Evolutionary conservation across 2,113 vertebrate genomes (phyloP).

Genomic region (Chiloscyllium plagiosum): DNA sequence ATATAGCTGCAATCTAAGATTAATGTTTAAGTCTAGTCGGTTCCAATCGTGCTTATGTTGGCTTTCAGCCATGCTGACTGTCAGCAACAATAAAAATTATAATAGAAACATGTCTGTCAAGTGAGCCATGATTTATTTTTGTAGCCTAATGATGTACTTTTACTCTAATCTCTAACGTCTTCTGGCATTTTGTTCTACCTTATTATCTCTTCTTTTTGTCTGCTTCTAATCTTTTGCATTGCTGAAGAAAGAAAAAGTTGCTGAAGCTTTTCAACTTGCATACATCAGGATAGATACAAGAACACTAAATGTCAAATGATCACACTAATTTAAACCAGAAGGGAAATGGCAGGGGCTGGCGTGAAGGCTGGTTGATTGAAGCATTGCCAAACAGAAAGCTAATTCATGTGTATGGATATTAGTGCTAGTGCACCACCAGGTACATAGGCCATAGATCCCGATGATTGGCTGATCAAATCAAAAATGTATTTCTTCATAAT

Average conservation of each 20-base stretch:
- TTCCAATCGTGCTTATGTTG: neutral
- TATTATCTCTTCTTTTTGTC: neutral
- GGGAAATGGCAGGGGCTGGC: neutral
- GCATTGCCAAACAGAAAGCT: neutral
- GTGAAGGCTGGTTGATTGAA: neutral
- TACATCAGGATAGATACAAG: neutral
- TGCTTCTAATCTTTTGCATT: neutral
- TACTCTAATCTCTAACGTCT: neutral
- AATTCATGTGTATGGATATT: neutral
- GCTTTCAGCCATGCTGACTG: neutral
- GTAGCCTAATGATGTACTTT: neutral
- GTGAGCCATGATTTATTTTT: neutral
- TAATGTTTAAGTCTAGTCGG: neutral
- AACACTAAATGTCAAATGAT: neutral
- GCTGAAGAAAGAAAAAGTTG: neutral
- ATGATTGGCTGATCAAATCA: neutral
- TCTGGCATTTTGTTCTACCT: neutral
- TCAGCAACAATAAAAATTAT: neutral
- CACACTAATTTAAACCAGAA: neutral
- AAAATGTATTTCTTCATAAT: neutral
- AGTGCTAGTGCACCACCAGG: neutral
- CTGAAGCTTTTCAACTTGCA: neutral
- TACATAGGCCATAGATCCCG: neutral
- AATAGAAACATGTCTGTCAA: neutral
- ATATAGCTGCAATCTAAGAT: neutral